Evolutionary conservation across 2,113 vertebrate species (phyloP).

Genomic region (Myotis davidii): DNA sequence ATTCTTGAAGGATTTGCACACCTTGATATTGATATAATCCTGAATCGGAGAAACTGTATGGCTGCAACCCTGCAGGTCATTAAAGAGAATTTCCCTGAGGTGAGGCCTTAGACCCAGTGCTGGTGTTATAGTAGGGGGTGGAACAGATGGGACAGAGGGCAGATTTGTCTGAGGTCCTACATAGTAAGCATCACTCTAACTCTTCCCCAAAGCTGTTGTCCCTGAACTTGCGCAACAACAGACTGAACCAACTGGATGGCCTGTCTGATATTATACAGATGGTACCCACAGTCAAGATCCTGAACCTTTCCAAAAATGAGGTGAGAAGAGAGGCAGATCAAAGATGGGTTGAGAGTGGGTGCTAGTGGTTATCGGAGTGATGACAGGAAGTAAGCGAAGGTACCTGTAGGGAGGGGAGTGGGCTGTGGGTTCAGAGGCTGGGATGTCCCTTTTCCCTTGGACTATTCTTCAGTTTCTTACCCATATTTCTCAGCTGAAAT

Average conservation of each 20-base stretch:
- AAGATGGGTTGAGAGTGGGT: background rate
- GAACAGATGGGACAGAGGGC: background rate
- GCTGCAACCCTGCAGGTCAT: slow-evolving; percentile 88
- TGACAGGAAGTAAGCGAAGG: background rate
- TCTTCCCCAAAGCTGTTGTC: slow-evolving; percentile 78
- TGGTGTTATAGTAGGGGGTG: background rate
- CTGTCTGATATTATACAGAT: slow-evolving; percentile 85
- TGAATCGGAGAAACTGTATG: slow-evolving; percentile 89
- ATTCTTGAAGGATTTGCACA: slow-evolving; percentile 82
- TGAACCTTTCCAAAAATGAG: slow-evolving; percentile 91
- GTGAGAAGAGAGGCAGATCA: background rate
- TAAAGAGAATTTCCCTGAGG: slow-evolving; percentile 89
- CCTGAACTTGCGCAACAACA: slow-evolving; percentile 90
- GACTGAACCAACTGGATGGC: slow-evolving; percentile 88
- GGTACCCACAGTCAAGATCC: slow-evolving; percentile 86
- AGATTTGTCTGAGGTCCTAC: background rate
- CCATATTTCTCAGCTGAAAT: slow-evolving; percentile 83
- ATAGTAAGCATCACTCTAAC: background rate
- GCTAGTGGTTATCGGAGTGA: background rate
- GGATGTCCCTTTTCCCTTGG: background rate
- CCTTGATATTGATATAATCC: slow-evolving; percentile 86
- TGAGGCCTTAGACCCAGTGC: background rate
- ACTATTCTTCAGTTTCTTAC: background rate
- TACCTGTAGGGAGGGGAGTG: background rate
- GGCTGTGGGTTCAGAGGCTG: background rate